These are phyloP conservation scores for Syngnathus acus DNA, from an alignment of 2,797 vertebrate species.

Conservation along the genomic window DNA sequence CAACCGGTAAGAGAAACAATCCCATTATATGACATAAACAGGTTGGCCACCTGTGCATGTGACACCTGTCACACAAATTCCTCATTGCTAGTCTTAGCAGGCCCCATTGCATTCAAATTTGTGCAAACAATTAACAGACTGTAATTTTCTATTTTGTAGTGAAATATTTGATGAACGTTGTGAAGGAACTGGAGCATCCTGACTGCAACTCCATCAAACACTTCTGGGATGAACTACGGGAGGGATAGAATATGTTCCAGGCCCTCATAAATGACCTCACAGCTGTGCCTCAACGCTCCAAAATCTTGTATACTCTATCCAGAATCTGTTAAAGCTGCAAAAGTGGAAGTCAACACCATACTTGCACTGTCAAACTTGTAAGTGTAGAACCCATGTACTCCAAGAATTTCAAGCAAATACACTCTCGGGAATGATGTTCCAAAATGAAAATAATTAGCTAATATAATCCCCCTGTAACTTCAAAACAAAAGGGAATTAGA, in stretches of 20 bases:
- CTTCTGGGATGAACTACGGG: background rate
- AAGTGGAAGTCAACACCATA: background rate
- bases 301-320: background rate
- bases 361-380: background rate
- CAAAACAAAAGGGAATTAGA: conserved; percentile 14
- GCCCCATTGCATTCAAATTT: background rate
- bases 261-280: background rate
- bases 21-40: background rate
- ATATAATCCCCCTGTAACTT: conserved; percentile 28
- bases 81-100: too few relatives aligned
- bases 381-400: background rate
- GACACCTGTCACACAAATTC: background rate
- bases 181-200: background rate
- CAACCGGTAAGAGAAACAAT: background rate
- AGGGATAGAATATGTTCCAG: background rate
- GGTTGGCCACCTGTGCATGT: background rate
- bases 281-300: background rate
- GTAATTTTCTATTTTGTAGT: background rate
- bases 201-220: background rate
- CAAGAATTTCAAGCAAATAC: conserved; percentile 3
- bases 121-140: background rate
- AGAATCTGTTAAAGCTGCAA: background rate
- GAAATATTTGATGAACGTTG: background rate
- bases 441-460: conserved; percentile 39
- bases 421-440: conserved; percentile 25